Conservation (phyloP, 2,797 vertebrate genomes). For the Micromesistius poutassou region DNA sequence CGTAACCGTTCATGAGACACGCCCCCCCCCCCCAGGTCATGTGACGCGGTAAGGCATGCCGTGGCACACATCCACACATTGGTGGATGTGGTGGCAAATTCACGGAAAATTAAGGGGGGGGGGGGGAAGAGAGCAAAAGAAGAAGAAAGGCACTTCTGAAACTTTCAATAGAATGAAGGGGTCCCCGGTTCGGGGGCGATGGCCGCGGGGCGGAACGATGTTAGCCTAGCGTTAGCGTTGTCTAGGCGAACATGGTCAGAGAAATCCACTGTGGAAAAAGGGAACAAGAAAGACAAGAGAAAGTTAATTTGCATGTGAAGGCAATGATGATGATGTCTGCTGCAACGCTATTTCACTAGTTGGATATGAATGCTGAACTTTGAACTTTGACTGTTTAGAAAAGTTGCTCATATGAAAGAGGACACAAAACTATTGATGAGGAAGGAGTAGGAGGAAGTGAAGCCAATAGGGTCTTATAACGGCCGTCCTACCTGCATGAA, state of each 20-base stretch:
- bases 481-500: conserved; percentile 77
- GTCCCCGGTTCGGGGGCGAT: not conserved
- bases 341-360: not conserved
- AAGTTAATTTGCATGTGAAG: not conserved
- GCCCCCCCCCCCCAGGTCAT: not conserved
- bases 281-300: not conserved
- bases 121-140: conserved; percentile 10
- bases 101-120: not conserved
- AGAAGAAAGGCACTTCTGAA: conserved; percentile 65
- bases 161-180: conserved; percentile 25
- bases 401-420: not conserved
- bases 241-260: conserved; percentile 89
- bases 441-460: not conserved
- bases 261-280: conserved; percentile 79
- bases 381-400: not conserved
- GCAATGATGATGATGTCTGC: not conserved
- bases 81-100: too few relatives aligned
- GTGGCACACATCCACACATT: conserved; percentile 2
- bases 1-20: not conserved
- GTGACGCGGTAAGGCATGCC: not conserved
- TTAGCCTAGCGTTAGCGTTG: not conserved
- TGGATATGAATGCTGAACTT: not conserved
- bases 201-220: not conserved
- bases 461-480: not conserved
- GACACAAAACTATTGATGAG: not conserved